phyloP scores from a whole-genome alignment of 2,113 vertebrate genomes.

The Leiothrix lutea region DNA sequence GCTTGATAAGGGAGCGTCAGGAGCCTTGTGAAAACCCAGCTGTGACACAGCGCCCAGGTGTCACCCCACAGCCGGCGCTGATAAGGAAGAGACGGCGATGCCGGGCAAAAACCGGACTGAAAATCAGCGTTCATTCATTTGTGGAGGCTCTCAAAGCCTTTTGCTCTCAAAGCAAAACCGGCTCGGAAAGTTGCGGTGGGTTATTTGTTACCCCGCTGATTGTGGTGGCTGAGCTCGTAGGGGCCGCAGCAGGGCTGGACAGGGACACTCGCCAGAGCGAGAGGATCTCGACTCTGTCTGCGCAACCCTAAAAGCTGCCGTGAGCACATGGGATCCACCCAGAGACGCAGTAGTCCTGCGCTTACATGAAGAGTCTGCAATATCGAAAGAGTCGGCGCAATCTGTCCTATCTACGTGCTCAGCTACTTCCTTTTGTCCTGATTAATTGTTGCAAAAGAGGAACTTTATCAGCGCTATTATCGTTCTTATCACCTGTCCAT shows the following conservation, averaged over 20 bases:
- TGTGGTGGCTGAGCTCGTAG: neutral
- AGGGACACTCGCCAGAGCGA: neutral
- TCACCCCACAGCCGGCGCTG: neutral
- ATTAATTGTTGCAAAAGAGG: neutral
- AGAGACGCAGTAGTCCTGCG: neutral
- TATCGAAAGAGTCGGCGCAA: accelerated
- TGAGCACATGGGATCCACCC: neutral
- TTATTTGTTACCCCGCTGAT: neutral
- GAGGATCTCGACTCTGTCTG: neutral
- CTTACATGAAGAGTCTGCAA: neutral
- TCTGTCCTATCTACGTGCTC: neutral
- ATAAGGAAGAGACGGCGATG: neutral
- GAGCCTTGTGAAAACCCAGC: neutral
- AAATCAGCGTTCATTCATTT: neutral
- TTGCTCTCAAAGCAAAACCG: no score
- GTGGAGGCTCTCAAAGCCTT: neutral
- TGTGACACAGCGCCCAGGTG: neutral
- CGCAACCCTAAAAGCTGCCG: neutral
- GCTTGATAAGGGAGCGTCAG: neutral
- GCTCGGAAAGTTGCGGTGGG: accelerated
- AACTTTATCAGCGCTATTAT: neutral
- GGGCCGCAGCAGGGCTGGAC: neutral
- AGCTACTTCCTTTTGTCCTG: neutral
- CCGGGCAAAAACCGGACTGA: neutral
- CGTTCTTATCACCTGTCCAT: neutral